Evolutionary conservation across 2,113 vertebrate species (phyloP).

Genomic region (Tetrax tetrax): DNA sequence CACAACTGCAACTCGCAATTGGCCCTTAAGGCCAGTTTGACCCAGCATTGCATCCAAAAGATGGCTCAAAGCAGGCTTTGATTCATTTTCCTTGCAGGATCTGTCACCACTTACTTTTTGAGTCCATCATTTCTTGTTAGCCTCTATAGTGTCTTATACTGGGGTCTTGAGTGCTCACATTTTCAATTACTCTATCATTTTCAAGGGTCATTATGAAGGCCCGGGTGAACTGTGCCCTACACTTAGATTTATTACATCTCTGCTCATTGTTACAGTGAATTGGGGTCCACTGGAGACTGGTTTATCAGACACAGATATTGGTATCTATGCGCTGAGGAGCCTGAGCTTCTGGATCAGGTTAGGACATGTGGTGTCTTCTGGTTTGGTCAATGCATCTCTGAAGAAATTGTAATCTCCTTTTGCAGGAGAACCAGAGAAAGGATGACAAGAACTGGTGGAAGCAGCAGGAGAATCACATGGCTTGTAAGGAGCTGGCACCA

Average conservation of each 20-base stretch:
- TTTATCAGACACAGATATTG: background rate
- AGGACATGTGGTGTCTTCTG: background rate
- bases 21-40: background rate
- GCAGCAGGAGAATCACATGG: background rate
- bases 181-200: background rate
- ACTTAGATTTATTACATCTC: background rate
- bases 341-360: background rate
- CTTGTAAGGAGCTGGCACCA: background rate
- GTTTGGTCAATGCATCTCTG: background rate
- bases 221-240: background rate
- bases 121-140: background rate
- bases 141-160: background rate
- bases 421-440: background rate
- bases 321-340: background rate
- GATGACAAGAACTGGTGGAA: background rate
- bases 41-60: background rate
- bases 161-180: background rate
- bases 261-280: background rate
- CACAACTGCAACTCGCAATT: rapidly evolving
- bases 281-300: background rate
- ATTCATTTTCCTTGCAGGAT: background rate
- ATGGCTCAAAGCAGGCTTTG: background rate
- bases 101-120: background rate
- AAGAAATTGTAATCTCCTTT: background rate
- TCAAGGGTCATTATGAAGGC: background rate